Evolutionary conservation across 2,888 invertebrate species (phyloP).

Genomic region (Gastracanthus pulcherrimus): DNA sequence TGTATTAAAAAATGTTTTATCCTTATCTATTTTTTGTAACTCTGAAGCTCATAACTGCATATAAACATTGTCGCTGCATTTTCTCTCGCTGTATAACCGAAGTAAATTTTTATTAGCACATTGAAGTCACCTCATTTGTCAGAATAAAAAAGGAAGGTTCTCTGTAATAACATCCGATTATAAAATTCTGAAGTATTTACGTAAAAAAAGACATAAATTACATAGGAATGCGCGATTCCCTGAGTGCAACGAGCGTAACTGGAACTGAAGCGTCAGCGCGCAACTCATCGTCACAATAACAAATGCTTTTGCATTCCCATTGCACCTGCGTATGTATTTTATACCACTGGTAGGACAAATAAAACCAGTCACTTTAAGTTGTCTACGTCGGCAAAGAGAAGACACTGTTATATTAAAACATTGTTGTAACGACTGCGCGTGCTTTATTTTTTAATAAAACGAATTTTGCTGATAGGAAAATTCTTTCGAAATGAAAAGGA

Average conservation of each 20-base stretch:
- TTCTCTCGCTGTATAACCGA: no score
- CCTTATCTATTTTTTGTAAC: no score
- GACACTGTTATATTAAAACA: background rate
- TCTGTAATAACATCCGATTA: background rate
- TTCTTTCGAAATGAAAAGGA: background rate
- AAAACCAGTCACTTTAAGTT: background rate
- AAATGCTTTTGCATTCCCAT: background rate
- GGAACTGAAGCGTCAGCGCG: background rate
- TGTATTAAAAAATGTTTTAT: no score
- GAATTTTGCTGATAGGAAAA: background rate
- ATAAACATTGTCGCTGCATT: no score
- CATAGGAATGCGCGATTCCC: background rate
- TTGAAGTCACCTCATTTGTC: background rate
- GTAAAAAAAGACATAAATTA: no score
- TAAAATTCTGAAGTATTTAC: background rate
- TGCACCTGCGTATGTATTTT: no score
- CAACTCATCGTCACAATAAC: background rate
- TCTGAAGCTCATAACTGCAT: no score
- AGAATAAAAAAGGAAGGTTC: background rate
- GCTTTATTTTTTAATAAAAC: no score
- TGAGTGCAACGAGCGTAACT: no score
- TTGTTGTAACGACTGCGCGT: no score
- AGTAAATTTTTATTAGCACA: no score
- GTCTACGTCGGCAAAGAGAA: background rate
- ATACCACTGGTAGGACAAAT: no score